A percentile compares a stretch with the other conserved stretches of the same genome.
phyloP scores from a whole-genome alignment of 2,888 invertebrate species.

The Microctonus hyperodae region DNA sequence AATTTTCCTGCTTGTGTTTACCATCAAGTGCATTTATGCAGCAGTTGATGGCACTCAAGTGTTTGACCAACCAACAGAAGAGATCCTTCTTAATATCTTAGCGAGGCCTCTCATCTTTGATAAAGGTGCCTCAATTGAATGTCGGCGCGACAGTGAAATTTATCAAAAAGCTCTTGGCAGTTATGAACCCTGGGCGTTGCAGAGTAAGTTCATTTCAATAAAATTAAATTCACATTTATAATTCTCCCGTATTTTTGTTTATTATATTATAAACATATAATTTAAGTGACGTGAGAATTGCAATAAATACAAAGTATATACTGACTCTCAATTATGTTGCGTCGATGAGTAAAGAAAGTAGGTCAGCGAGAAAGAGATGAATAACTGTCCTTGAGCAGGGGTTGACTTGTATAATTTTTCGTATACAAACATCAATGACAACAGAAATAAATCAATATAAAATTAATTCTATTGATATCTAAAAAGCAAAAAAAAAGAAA shows the following conservation, averaged over 20 bases:
- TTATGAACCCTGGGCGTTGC: constrained; percentile 54
- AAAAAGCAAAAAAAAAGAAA: too few relatives aligned
- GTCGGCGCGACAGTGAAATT: constrained; percentile 45
- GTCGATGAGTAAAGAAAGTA: constrained; percentile 37
- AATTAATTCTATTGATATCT: too few relatives aligned
- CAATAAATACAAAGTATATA: not conserved
- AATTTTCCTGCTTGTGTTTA: constrained; percentile 3
- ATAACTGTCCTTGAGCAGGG: constrained; percentile 51
- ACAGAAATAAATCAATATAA: not conserved
- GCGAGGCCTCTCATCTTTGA: constrained; percentile 47
- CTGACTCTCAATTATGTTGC: constrained; percentile 13
- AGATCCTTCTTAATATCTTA: constrained; percentile 44
- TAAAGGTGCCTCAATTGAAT: constrained; percentile 42
- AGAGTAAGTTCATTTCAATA: constrained; percentile 50
- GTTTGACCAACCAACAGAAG: constrained; percentile 44
- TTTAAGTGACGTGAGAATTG: not conserved
- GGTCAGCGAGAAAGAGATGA: constrained; percentile 44
- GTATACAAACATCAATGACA: constrained; percentile 1
- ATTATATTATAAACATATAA: not conserved
- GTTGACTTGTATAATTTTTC: constrained; percentile 27
- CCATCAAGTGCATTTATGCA: not conserved
- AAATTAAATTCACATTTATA: not conserved
- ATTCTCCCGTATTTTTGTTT: constrained; percentile 1
- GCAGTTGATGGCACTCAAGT: not conserved
- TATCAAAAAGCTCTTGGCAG: constrained; percentile 45